Conservation (phyloP, 2,797 vertebrate species). For the Ctenopoma multispine region DNA sequence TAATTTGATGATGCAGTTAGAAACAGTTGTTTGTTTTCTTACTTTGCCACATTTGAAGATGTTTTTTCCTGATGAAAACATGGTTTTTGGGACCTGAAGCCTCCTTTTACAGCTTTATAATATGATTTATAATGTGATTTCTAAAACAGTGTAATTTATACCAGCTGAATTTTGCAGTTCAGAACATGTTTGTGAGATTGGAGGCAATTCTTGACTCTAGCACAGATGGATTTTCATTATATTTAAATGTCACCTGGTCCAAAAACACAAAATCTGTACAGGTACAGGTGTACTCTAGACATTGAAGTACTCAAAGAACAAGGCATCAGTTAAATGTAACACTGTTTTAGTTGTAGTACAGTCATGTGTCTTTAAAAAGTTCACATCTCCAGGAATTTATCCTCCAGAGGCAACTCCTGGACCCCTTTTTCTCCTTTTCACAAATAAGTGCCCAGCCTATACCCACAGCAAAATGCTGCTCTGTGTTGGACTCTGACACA, state of each 20-base stretch:
- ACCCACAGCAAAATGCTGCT: conserved; percentile 20
- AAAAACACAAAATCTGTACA: background rate
- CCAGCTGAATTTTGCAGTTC: too few relatives aligned
- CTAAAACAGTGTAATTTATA: too few relatives aligned
- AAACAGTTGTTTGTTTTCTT: background rate
- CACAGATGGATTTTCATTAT: background rate
- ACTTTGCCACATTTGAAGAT: too few relatives aligned
- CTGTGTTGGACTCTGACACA: conserved; percentile 33
- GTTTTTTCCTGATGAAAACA: too few relatives aligned
- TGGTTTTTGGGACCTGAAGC: too few relatives aligned
- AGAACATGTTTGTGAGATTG: too few relatives aligned
- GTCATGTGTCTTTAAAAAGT: background rate
- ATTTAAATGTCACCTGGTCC: background rate
- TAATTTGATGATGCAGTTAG: background rate
- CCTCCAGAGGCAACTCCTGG: background rate
- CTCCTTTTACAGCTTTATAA: too few relatives aligned
- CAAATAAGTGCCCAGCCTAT: conserved; percentile 22
- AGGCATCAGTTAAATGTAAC: background rate
- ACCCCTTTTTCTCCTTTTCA: conserved; percentile 1
- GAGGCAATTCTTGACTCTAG: too few relatives aligned
- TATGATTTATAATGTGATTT: too few relatives aligned
- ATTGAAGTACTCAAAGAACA: background rate
- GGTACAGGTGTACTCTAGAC: background rate
- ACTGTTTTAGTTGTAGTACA: background rate
- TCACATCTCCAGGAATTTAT: background rate